Evolutionary conservation across 1,140 invertebrate species (phyloP).

Genomic region (Drosophila sproati): DNA sequence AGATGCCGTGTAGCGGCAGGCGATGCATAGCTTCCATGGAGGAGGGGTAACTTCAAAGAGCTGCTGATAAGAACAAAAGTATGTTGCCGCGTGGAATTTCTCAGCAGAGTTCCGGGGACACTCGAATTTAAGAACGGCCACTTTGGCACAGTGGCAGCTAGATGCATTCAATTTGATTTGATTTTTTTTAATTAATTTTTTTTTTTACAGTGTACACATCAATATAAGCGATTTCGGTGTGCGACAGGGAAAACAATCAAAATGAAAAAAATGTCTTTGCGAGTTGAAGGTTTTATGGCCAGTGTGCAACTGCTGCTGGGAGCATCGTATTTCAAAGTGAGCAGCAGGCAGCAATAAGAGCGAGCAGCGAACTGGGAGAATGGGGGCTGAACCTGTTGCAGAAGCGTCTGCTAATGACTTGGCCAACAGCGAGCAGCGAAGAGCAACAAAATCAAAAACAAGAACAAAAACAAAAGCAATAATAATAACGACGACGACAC

Average conservation of each 20-base stretch:
- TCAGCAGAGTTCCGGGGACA: slow-evolving; percentile 29
- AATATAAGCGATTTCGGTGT: too few species aligned
- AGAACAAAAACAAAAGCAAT: not conserved
- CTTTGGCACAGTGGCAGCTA: slow-evolving; percentile 25
- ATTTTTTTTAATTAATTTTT: not conserved
- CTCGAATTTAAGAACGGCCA: slow-evolving; percentile 43
- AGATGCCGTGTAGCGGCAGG: not conserved
- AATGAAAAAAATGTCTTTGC: too few species aligned
- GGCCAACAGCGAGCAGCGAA: not conserved
- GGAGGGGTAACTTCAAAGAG: slow-evolving; percentile 68
- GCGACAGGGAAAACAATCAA: too few species aligned
- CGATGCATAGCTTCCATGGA: not conserved
- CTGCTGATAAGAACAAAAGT: slow-evolving; percentile 77
- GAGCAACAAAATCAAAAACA: not conserved
- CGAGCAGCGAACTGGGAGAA: not conserved
- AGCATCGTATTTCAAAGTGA: slow-evolving; percentile 41
- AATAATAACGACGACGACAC: not conserved
- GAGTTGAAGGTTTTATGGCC: not conserved
- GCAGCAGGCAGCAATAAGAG: not conserved
- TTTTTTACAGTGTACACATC: too few species aligned
- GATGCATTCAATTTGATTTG: too few species aligned
- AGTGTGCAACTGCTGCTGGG: slow-evolving; percentile 4
- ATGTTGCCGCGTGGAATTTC: slow-evolving; percentile 74
- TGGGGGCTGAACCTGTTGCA: slow-evolving; percentile 41
- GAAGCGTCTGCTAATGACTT: slow-evolving; percentile 9